phyloP scores from a whole-genome alignment of 1,140 invertebrate species.

The Diachasmimorpha longicaudata region DNA sequence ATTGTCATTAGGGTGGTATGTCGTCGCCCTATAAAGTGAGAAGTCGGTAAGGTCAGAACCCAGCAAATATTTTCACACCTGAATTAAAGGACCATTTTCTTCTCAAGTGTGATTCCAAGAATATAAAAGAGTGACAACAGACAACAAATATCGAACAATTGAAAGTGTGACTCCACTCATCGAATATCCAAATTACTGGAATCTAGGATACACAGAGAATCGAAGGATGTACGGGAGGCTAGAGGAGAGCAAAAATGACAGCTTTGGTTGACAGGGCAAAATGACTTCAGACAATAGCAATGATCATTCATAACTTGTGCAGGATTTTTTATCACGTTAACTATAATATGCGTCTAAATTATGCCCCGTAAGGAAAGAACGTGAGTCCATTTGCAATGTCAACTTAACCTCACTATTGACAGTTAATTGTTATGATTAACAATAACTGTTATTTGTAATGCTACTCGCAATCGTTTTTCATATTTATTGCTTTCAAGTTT shows the following conservation, averaged over 20 bases:
- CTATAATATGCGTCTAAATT: conserved; percentile 44
- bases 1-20: too few relatives aligned
- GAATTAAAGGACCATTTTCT: too few relatives aligned
- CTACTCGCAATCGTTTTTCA: not conserved
- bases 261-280: not conserved
- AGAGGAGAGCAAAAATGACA: conserved; percentile 1
- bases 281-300: not conserved
- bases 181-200: not conserved
- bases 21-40: too few relatives aligned
- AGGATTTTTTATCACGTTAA: conserved; percentile 15
- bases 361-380: conserved; percentile 61
- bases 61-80: too few relatives aligned
- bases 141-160: too few relatives aligned
- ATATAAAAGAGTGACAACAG: too few relatives aligned
- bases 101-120: too few relatives aligned
- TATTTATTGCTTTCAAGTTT: not conserved
- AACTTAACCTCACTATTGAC: conserved; percentile 6
- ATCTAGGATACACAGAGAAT: not conserved
- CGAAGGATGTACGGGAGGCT: not conserved
- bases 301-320: not conserved
- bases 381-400: conserved; percentile 40
- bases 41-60: too few relatives aligned
- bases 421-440: not conserved
- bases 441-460: not conserved
- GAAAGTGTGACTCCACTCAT: too few relatives aligned